Base-by-base conservation (phyloP, 2,113 vertebrate species). In the Pelvicachromis taeniatus region DNA sequence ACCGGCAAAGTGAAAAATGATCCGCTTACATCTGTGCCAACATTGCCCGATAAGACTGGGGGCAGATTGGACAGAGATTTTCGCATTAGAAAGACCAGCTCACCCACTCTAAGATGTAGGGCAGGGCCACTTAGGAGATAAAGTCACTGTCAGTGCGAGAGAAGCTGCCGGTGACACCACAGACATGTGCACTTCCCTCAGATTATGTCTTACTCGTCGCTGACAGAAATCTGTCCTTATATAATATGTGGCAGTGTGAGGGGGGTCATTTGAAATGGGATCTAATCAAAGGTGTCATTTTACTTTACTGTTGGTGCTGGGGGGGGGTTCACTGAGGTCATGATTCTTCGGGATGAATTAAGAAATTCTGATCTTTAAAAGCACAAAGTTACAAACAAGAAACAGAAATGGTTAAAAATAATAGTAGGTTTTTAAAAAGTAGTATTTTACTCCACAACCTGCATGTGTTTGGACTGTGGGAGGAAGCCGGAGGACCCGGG, bases 21-120 rank as follows among this genome's bases (percentile, higher is more conserved):
- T 91, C 83, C 70, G 86, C 88, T 92, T 88, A 91, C 79, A 89
- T 81, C 78, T 10, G 31, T 11, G 83, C 88, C 58, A 85, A 88
- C 89, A 83, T 83, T 12, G 68, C 33, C 55, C 4, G 88, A 92
- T 91, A 93, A 93, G 90, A 87, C 91, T 50, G 70, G 70, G 83
- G 70, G 70, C 79, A 88, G 89, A 91, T 89, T 87, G 88, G 83
- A 89, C 84, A 19, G 56, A 89, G 90, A 80, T 80, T 80, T 80
- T 42, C 61, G 16, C 83, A 55, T 88, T 78, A 87, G 42, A 87
- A 73, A 55, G 80, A 90, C 58, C 81, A 52, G 83, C 81, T 93
- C 90, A 48, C 82, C 82, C 84, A 81, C 83, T 80, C 52, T 59
- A 10, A 83, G 81, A 85, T 79, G 68, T 78, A 42, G 81, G 81